Conservation (phyloP, 2,113 vertebrate species). For the Gnathonemus longibarbis region DNA sequence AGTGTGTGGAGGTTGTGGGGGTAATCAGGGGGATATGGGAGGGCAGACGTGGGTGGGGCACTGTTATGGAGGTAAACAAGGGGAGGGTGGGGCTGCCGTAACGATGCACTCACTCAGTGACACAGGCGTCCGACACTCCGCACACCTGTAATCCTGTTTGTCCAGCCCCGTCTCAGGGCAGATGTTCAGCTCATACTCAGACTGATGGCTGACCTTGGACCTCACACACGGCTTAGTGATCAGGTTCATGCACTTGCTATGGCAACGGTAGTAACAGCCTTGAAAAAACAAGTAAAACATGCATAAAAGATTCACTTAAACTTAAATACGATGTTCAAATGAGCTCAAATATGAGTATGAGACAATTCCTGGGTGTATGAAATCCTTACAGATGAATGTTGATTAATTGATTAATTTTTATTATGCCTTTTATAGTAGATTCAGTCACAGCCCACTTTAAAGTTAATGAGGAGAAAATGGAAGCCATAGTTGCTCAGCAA, state of each 20-base stretch:
- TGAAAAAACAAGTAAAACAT: conserved; percentile 18
- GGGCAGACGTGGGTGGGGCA: neutral
- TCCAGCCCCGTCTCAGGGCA: conserved; percentile 89
- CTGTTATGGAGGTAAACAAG: neutral
- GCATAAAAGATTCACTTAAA: neutral
- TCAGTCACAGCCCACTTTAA: neutral
- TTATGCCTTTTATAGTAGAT: neutral
- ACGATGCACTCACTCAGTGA: conserved; percentile 75
- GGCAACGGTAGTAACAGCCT: conserved; percentile 96
- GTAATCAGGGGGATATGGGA: neutral
- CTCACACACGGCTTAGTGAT: conserved; percentile 86
- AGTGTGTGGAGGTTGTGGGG: neutral
- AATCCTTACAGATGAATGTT: neutral
- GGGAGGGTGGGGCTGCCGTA: neutral
- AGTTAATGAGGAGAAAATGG: neutral
- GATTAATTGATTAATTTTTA: neutral
- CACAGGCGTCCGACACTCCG: conserved; percentile 81
- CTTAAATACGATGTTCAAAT: neutral
- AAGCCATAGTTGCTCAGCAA: conserved; percentile 17
- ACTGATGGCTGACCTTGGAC: conserved; percentile 93
- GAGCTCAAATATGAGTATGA: neutral
- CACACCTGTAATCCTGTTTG: conserved; percentile 91
- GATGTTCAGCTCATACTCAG: conserved; percentile 90
- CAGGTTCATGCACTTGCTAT: conserved; percentile 93
- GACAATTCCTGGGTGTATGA: neutral